phyloP scores from a whole-genome alignment of 2,888 invertebrate genomes.

The Drosophila tanythrix region DNA sequence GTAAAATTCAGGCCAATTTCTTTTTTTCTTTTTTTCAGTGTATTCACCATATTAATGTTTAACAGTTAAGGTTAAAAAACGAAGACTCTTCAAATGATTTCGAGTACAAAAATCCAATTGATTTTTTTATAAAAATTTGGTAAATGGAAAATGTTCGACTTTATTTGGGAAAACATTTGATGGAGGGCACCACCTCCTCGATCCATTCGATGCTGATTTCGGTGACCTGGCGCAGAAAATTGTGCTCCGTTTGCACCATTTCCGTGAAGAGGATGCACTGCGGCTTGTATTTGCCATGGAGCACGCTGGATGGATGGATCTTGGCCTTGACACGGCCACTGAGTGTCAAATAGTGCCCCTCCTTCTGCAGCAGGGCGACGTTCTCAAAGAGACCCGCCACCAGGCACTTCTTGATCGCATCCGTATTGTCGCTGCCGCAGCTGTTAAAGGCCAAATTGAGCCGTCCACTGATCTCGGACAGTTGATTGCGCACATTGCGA shows the following conservation, averaged over 20 bases:
- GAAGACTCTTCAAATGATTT: neutral
- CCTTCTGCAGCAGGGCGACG: constrained; percentile 92
- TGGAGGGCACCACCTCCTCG: constrained; percentile 86
- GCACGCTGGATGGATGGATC: constrained; percentile 93
- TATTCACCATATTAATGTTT: neutral
- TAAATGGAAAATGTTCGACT: constrained; percentile 28
- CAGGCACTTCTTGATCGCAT: constrained; percentile 91
- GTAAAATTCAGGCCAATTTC: neutral
- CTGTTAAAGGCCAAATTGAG: constrained; percentile 87
- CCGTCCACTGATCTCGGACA: constrained; percentile 89
- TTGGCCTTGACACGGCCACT: constrained; percentile 88
- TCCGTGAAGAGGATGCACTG: constrained; percentile 93
- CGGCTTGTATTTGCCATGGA: constrained; percentile 87
- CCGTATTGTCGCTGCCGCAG: constrained; percentile 88
- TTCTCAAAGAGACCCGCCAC: constrained; percentile 93
- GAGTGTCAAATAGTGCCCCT: constrained; percentile 89
- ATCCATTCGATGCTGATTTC: constrained; percentile 93
- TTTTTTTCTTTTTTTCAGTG: neutral
- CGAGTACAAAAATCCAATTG: neutral
- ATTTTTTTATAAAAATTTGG: neutral
- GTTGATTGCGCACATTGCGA: constrained; percentile 91
- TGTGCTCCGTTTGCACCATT: constrained; percentile 93
- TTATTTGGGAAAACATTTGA: constrained; percentile 71
- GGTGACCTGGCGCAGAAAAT: constrained; percentile 92
- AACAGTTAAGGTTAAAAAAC: neutral